Evolutionary conservation across 2,797 vertebrate species (phyloP), one percentile per base, ranked within the genome.

Genomic region (Melanotaenia boesemani): DNA sequence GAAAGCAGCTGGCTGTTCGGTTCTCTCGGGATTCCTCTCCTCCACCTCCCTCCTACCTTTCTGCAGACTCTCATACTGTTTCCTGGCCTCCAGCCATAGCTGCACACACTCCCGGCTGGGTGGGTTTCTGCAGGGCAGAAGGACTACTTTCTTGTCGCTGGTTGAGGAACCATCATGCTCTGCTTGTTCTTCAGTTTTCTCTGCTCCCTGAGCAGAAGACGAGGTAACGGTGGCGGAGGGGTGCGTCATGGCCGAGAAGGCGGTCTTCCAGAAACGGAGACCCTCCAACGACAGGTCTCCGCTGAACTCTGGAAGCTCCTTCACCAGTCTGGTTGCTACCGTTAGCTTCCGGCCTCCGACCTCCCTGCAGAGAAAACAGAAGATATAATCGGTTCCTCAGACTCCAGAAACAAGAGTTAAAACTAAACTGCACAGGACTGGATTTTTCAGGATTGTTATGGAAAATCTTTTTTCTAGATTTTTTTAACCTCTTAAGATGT

Each of bases 41-140:
- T 75, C 70, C 41, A 64, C 48, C 13, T 72, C 59, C 56, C 74
- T 85, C 66, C 79, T 85, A 18, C 77, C 92, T 78, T 93, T 96
- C 84, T 95, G 97, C 78, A 96, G 94, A 79, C 89, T 94, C 76
- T 97, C 96, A 2, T 96, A 98, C 70, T 97, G 96, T 88, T 95
- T 97, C 94, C 95, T 96, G 91, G 97, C 97, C 83, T 97, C 96
- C 80, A 99, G 93, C 98, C 98, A 99, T 60, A 96, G 86, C 76
- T 96, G 96, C 89, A 99, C 96, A 32, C 95, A 93, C 63, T 97
- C 95, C 67, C 94, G 92, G 90, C 93, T 97, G 36, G 98, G 98
- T 28, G 98, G 96, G 91, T 92, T 97, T 86, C 95, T 97, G 90
- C 98, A 99, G 86, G 98, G 98, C 90, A 99, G 93, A 63, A 99